Conservation (phyloP, 2,888 invertebrate species). For the Teleogryllus oceanicus region DNA sequence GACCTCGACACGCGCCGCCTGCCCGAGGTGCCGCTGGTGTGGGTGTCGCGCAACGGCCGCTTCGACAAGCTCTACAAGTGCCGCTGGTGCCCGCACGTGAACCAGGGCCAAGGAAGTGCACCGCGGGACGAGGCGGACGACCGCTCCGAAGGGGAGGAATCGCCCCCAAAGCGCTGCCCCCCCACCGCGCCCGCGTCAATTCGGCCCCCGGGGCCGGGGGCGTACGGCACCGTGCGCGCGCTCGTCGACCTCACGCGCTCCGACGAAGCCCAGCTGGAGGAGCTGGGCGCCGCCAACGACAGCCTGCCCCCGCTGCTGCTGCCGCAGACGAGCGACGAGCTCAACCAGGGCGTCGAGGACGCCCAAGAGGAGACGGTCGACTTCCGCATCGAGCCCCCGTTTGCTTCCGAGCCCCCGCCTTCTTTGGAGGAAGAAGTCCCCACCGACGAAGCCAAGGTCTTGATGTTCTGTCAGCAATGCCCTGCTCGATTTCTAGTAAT, state of each 20-base stretch:
- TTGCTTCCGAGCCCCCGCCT: neutral
- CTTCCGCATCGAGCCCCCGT: neutral
- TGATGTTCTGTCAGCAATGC: slow-evolving; percentile 76
- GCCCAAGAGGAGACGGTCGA: slow-evolving; percentile 39
- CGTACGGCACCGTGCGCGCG: slow-evolving; percentile 68
- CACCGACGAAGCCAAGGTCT: slow-evolving; percentile 19
- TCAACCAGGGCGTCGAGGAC: slow-evolving; percentile 30
- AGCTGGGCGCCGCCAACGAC: slow-evolving; percentile 43
- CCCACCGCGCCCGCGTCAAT: no score
- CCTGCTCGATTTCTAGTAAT: slow-evolving; percentile 69
- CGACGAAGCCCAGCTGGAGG: slow-evolving; percentile 64
- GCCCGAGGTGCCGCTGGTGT: slow-evolving; percentile 66
- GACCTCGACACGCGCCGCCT: slow-evolving; percentile 51
- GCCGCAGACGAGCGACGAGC: neutral
- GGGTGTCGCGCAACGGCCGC: slow-evolving; percentile 69
- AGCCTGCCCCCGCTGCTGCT: neutral
- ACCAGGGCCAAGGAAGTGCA: slow-evolving; percentile 78
- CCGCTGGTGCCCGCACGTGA: slow-evolving; percentile 78
- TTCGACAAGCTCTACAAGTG: slow-evolving; percentile 82
- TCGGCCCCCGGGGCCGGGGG: no score
- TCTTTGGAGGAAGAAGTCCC: neutral
- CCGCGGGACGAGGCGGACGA: slow-evolving; percentile 33
- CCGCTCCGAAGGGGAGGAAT: neutral
- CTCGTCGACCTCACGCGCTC: slow-evolving; percentile 62
- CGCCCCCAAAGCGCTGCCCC: slow-evolving; percentile 35